Base-by-base conservation (phyloP, 2,113 vertebrate genomes). In the Tapirus terrestris region DNA sequence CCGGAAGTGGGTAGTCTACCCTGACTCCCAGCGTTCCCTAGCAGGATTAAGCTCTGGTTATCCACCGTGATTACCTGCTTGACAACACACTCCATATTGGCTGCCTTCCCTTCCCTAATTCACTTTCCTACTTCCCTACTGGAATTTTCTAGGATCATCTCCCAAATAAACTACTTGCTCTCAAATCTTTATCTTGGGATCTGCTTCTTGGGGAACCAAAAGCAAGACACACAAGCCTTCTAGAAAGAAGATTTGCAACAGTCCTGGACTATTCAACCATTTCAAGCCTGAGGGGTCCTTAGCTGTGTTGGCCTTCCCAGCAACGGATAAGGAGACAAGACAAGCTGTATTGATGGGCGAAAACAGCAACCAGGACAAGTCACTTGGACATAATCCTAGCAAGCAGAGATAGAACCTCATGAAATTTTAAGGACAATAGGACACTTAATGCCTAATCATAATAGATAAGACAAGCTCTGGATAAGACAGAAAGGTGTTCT, bases 401-500 rank as follows among this genome's bases (percentile, higher is more conserved):
- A 83, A 91, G 94, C 97, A 95, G 88, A 56, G 87, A 72, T 79
- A 96, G 97, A 96, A 97, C 68, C 97, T 98, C 97, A 98, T 97
- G 94, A 98, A 98, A 97, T 96, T 97, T 98, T 98, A 89, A 98
- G 92, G 97, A 89, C 97, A 91, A 91, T 89, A 90, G 95, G 91
- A 83, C 2, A 61, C 92, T 95, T 96, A 96, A 94, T 83, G 97
- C 97, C 92, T 98, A 96, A 98, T 97, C 97, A 86, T 79, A 97
- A 93, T 92, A 96, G 95, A 94, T 88, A 98, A 97, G 97, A 98
- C 97, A 98, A 92, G 96, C 94, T 93, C 63, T 1, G 27, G 95
- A 98, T 97, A 75, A 98, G 92, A 97, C 97, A 86, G 97, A 95
- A 96, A 97, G 96, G 97, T 98, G 97, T 98, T 97, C 95, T 97